Evolutionary conservation across 2,113 vertebrate genomes (phyloP), one percentile per base, ranked within the genome.

Genomic region (Spilogale gracilis): DNA sequence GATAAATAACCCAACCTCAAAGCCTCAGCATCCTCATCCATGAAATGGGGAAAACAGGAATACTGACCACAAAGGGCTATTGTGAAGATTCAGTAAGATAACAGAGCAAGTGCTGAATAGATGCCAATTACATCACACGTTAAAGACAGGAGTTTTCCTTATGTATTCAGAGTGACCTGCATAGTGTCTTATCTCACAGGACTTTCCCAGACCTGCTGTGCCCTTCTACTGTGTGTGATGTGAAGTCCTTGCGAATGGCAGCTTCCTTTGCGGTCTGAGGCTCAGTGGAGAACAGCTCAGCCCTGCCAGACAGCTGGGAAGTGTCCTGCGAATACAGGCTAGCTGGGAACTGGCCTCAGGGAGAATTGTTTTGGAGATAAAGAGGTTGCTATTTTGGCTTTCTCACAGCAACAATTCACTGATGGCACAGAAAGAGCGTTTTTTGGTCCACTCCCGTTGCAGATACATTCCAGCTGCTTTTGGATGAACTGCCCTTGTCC

Each of bases 301-400:
- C 61, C 48, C 13, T 32, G 84, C 93, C 17, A 67, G 97, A 96
- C 98, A 98, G 98, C 98, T 98, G 98, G 93, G 84, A 95, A 0
- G 0, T 79, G 50, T 98, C 88, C 94, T 73, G 48, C 60, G 50
- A 63, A 54, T 97, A 82, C 82, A 12, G 0, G 27, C 30, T 65
- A 17, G 2, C 43, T 94, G 73, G 58, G 60, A 89, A 27, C 50
- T 45, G 94, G 71, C 96, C 50, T 78, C 56, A 1, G 85, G 61
- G 93, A 96, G 89, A 87, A 50, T 69, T 92, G 88, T 83, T 76
- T 96, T 96, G 63, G 94, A 92, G 69, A 95, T 95, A 94, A 96
- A 96, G 0, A 0, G 38, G 79, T 95, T 92, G 65, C 74, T 84
- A 54, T 92, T 83, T 80, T 71, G 96, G 95, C 94, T 98, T 93